A percentile compares a stretch with the other conserved stretches of the same genome.
phyloP scores from a whole-genome alignment of 2,797 vertebrate species.

The Sebastes iracundus region DNA sequence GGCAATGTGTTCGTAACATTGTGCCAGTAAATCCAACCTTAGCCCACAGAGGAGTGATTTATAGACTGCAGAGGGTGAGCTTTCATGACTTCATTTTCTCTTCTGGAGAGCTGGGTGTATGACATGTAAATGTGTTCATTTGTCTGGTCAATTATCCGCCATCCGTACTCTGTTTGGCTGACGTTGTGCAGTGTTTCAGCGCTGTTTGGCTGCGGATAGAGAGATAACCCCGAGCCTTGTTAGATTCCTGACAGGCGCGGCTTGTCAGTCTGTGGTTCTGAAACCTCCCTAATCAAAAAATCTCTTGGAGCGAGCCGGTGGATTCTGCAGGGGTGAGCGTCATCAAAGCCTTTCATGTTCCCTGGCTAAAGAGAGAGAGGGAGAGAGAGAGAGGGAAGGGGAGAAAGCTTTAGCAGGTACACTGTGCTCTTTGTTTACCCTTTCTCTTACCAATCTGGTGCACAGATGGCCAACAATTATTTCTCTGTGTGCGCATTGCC shows the following conservation, averaged over 20 bases:
- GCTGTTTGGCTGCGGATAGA: constrained; percentile 63
- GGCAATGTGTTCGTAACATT: constrained; percentile 42
- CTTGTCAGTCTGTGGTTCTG: constrained; percentile 75
- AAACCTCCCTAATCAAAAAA: constrained; percentile 76
- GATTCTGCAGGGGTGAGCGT: constrained; percentile 69
- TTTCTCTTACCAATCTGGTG: constrained; percentile 83
- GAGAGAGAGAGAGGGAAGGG: constrained; percentile 16
- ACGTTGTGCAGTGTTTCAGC: constrained; percentile 47
- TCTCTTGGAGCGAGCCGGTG: constrained; percentile 64
- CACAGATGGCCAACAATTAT: constrained; percentile 88
- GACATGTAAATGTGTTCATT: constrained; percentile 75
- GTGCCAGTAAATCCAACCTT: constrained; percentile 69
- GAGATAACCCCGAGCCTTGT: constrained; percentile 72
- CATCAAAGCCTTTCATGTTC: constrained; percentile 78
- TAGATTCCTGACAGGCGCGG: constrained; percentile 73
- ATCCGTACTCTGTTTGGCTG: constrained; percentile 52
- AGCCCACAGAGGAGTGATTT: constrained; percentile 66
- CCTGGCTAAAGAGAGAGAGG: constrained; percentile 52
- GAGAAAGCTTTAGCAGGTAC: constrained; percentile 80
- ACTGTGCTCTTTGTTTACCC: constrained; percentile 83
- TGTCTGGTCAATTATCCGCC: constrained; percentile 70
- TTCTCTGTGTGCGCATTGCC: constrained; percentile 80
- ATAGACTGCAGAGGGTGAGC: constrained; percentile 55
- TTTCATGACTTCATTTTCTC: constrained; percentile 66
- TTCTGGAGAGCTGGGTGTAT: constrained; percentile 57